Evolutionary conservation across 2,888 invertebrate genomes (phyloP).

Genomic region (Netelia virgata): DNA sequence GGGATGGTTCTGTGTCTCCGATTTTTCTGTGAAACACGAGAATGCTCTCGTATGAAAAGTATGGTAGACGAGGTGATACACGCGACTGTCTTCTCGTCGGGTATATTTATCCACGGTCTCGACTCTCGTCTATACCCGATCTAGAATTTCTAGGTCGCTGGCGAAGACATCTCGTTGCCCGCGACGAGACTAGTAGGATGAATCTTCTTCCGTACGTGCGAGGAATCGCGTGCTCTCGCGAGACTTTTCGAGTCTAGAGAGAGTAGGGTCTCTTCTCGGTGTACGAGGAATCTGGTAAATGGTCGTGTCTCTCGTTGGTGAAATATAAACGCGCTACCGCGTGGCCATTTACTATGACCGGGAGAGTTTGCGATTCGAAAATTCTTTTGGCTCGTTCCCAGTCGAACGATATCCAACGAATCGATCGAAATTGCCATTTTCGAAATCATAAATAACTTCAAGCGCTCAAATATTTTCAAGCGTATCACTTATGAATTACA

Average conservation of each 20-base stretch:
- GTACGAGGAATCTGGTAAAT: slow-evolving; percentile 25
- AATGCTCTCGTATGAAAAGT: slow-evolving; percentile 47
- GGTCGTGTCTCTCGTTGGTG: not conserved
- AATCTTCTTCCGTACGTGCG: slow-evolving; percentile 13
- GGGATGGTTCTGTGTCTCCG: not conserved
- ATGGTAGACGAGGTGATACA: slow-evolving; percentile 41
- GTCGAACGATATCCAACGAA: too few species aligned
- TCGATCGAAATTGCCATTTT: not conserved
- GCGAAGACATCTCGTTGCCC: slow-evolving; percentile 15
- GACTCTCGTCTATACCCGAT: slow-evolving; percentile 37
- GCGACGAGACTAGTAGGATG: slow-evolving; percentile 22
- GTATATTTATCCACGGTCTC: slow-evolving; percentile 43
- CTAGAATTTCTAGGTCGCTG: slow-evolving; percentile 57
- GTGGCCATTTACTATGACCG: not conserved
- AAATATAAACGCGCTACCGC: slow-evolving; percentile 35
- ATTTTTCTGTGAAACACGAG: slow-evolving; percentile 35
- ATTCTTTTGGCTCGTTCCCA: not conserved
- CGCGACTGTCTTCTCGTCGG: slow-evolving; percentile 20
- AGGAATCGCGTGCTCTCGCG: slow-evolving; percentile 14
- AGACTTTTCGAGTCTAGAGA: not conserved
- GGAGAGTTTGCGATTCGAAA: not conserved
- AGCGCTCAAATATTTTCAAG: not conserved
- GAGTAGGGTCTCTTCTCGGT: slow-evolving; percentile 5
- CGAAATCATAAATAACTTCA: not conserved
- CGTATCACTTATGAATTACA: not conserved